Conservation (phyloP, 2,888 invertebrate species). For the Subacronicta megacephala region DNA sequence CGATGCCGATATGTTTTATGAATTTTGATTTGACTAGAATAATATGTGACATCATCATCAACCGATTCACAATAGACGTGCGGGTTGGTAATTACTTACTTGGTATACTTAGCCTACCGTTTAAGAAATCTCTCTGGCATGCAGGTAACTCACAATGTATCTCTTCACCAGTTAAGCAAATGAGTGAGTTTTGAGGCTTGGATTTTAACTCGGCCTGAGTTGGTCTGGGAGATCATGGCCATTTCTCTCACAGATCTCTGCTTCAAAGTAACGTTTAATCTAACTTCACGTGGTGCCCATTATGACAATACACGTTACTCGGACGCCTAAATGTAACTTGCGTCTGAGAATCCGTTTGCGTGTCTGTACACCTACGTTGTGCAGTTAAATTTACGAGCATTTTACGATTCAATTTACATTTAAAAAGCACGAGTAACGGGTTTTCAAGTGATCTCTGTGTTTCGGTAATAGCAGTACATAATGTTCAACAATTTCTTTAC, state of each 20-base stretch:
- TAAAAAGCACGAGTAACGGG: constrained; percentile 75
- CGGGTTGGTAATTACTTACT: too few species aligned
- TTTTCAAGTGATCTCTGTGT: constrained; percentile 69
- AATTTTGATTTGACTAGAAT: constrained; percentile 17
- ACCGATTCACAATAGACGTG: too few species aligned
- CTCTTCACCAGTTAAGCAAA: too few species aligned
- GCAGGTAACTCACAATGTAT: too few species aligned
- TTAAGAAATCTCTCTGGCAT: too few species aligned
- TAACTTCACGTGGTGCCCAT: constrained; percentile 48
- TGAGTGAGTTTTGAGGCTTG: too few species aligned
- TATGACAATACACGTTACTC: constrained; percentile 51
- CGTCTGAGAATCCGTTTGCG: constrained; percentile 53
- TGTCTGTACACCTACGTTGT: constrained; percentile 66
- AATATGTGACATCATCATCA: not conserved
- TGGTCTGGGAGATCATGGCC: too few species aligned
- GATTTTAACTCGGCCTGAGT: too few species aligned
- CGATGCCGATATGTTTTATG: constrained; percentile 2
- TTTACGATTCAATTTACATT: constrained; percentile 82
- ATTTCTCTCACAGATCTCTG: too few species aligned
- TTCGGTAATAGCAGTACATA: constrained; percentile 64
- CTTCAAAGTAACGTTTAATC: constrained; percentile 14
- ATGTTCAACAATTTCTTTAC: constrained; percentile 60
- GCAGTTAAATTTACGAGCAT: constrained; percentile 72
- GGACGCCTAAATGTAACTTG: constrained; percentile 44
- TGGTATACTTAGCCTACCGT: too few species aligned